Percentiles rank a stretch among this genome's conserved stretches.
Conservation (phyloP, 1,140 invertebrate genomes). For the fruit fly (Drosophila melanogaster) region Release_6_plus_ISO1_MT NT_033777.3:23297001-23297500, state of each 20-base stretch:
- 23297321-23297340: constrained; percentile 81
- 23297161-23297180: constrained; percentile 60
- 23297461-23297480: constrained; percentile 64
- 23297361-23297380: constrained; percentile 62
- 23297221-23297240: constrained; percentile 71
- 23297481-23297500: constrained; percentile 42
- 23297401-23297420: not conserved
- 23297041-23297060: constrained; percentile 71
- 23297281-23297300: constrained; percentile 32
- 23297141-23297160: constrained; percentile 36
- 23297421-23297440: constrained; percentile 56
- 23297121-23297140: constrained; percentile 53
- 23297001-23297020: constrained; percentile 56
- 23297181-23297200: constrained; percentile 69
- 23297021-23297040: constrained; percentile 65
- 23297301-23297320: constrained; percentile 70
- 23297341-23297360: constrained; percentile 76
- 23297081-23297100: constrained; percentile 69
- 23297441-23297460: constrained; percentile 74
- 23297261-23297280: constrained; percentile 25
- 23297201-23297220: constrained; percentile 59
- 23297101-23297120: constrained; percentile 47
- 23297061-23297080: constrained; percentile 38
- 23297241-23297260: constrained; percentile 45
- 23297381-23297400: constrained; percentile 26